These are phyloP conservation scores for Standfussiana lucernea DNA, from an alignment of 2,888 invertebrate genomes.

Conservation along the genomic window DNA sequence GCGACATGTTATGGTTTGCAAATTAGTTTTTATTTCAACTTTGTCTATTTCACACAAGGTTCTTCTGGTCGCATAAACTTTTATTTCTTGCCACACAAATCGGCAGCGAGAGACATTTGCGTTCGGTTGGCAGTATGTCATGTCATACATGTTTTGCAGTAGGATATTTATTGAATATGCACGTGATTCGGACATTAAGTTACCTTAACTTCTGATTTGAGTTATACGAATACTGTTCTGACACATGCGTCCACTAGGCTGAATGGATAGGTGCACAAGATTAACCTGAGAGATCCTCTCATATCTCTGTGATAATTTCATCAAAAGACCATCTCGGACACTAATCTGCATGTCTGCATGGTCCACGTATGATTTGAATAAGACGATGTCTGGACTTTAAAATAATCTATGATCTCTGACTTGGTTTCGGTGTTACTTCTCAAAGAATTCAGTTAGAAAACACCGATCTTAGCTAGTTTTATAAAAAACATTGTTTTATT, in stretches of 20 bases:
- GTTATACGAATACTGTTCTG: not conserved
- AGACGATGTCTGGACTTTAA: not conserved
- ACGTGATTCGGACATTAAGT: not conserved
- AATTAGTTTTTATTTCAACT: not conserved
- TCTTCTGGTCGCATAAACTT: conserved; percentile 20
- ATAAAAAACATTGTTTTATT: not conserved
- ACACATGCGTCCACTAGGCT: not conserved
- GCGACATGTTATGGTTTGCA: not conserved
- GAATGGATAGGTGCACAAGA: not conserved
- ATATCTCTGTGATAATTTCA: not conserved
- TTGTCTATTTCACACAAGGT: not conserved
- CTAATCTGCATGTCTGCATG: not conserved
- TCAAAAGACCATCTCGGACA: not conserved
- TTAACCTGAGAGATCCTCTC: not conserved
- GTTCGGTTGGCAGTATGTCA: not conserved
- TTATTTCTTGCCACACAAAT: conserved; percentile 46
- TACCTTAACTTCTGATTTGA: not conserved
- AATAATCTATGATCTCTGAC: not conserved
- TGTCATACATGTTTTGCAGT: conserved; percentile 2
- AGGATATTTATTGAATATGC: not conserved
- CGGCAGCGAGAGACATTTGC: conserved; percentile 28
- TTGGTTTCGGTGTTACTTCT: not conserved
- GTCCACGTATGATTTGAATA: not conserved
- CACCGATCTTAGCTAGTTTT: not conserved
- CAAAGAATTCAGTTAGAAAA: not conserved